phyloP scores from a whole-genome alignment of 2,888 invertebrate species.

The Amblyjoppa proteus region DNA sequence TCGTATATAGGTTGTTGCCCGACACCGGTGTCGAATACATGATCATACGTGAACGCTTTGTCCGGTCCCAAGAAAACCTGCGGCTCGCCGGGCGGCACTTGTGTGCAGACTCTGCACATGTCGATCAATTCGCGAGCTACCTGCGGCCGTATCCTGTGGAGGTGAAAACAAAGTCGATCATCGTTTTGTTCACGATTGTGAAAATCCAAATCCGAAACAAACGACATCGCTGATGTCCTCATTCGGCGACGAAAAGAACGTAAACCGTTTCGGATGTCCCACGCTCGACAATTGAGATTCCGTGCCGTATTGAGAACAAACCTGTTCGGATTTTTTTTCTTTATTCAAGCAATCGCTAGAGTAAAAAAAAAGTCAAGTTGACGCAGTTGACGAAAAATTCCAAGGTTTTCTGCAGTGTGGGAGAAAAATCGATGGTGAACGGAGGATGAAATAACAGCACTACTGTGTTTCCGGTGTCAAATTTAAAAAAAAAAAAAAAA shows the following conservation, averaged over 20 bases:
- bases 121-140: conserved; percentile 96
- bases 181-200: not conserved
- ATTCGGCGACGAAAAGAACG: not conserved
- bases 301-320: not conserved
- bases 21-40: conserved; percentile 94
- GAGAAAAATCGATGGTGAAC: not conserved
- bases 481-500: too few relatives aligned
- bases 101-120: conserved; percentile 97
- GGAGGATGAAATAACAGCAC: not conserved
- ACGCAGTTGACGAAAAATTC: not conserved
- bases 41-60: conserved; percentile 98
- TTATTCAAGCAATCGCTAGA: not conserved
- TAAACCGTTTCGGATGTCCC: too few relatives aligned
- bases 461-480: not conserved
- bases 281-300: not conserved
- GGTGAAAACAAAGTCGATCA: not conserved
- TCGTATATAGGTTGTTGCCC: conserved; percentile 93
- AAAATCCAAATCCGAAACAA: not conserved
- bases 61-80: conserved; percentile 97
- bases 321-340: not conserved
- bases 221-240: not conserved
- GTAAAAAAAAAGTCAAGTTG: not conserved
- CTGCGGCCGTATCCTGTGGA: conserved; percentile 96
- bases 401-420: not conserved
- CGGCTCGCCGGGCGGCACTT: conserved; percentile 95